Conservation (phyloP, 1,140 invertebrate species). For the Drosophila paulistorum region DNA sequence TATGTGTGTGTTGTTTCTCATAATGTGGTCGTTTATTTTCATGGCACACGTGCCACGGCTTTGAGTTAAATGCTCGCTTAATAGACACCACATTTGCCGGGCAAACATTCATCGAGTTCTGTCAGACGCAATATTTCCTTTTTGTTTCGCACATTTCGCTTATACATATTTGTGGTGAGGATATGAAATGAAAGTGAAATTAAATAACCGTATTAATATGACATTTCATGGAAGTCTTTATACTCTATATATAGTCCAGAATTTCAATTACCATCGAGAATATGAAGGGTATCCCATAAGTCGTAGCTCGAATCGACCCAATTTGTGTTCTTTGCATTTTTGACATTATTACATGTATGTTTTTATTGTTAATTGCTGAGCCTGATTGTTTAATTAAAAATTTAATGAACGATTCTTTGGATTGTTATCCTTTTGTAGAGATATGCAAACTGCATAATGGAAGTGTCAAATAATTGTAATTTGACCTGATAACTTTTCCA, state of each 20-base stretch:
- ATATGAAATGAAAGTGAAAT: slow-evolving; percentile 39
- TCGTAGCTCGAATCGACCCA: not conserved
- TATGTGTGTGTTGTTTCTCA: slow-evolving; percentile 35
- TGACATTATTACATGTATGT: slow-evolving; percentile 24
- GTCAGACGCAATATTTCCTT: not conserved
- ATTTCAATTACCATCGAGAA: too few relatives aligned
- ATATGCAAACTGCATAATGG: not conserved
- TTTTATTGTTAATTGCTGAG: slow-evolving; percentile 29
- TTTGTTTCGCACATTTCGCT: slow-evolving; percentile 19
- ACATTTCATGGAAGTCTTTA: not conserved
- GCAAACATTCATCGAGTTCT: slow-evolving; percentile 45
- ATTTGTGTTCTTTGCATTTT: not conserved
- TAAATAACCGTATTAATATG: slow-evolving; percentile 42
- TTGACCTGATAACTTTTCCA: not conserved
- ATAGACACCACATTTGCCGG: slow-evolving; percentile 64
- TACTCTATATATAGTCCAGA: too few relatives aligned
- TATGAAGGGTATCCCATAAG: not conserved
- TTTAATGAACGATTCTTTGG: slow-evolving; percentile 38
- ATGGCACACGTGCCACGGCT: slow-evolving; percentile 57
- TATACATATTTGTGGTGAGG: slow-evolving; percentile 19
- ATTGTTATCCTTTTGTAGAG: not conserved
- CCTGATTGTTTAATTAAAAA: slow-evolving; percentile 54
- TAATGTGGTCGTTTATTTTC: slow-evolving; percentile 74
- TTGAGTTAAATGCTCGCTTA: slow-evolving; percentile 65
- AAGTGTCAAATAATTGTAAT: slow-evolving; percentile 27